Conservation (phyloP, 2,113 vertebrate genomes). For the Elaphurus davidianus region DNA sequence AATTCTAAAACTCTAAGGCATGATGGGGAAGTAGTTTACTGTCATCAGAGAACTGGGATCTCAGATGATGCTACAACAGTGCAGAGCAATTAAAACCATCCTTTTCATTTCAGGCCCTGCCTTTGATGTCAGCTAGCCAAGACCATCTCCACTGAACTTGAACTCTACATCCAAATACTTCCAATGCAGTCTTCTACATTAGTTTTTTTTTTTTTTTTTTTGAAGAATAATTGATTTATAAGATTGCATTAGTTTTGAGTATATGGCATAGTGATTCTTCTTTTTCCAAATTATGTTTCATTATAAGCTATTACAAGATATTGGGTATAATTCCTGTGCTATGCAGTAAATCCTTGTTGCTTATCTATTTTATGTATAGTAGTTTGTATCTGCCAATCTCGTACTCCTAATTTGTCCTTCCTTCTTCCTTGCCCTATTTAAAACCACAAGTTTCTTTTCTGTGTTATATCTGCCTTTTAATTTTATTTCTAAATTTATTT, state of each 20-base stretch:
- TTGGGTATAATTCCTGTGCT: neutral
- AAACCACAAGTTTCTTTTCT: neutral
- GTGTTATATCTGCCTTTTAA: neutral
- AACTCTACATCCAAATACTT: neutral
- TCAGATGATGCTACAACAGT: rapidly evolving
- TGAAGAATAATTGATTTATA: neutral
- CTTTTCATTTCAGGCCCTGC: neutral
- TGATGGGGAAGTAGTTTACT: neutral
- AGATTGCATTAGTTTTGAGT: neutral
- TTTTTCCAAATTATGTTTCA: neutral
- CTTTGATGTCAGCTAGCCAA: neutral
- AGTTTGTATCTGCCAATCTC: neutral
- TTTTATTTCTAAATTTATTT: neutral
- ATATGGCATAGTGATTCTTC: neutral
- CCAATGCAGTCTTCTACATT: neutral
- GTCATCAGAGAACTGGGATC: neutral
- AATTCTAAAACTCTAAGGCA: neutral
- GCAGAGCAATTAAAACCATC: neutral
- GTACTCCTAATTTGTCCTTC: neutral
- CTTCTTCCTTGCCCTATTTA: neutral
- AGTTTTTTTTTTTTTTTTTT: neutral
- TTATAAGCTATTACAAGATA: neutral
- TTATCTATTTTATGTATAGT: neutral
- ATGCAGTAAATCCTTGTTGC: neutral
- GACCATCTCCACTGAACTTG: neutral